phyloP scores from a whole-genome alignment of 23 tunicate species.

The Clavelina lepadiformis region DNA sequence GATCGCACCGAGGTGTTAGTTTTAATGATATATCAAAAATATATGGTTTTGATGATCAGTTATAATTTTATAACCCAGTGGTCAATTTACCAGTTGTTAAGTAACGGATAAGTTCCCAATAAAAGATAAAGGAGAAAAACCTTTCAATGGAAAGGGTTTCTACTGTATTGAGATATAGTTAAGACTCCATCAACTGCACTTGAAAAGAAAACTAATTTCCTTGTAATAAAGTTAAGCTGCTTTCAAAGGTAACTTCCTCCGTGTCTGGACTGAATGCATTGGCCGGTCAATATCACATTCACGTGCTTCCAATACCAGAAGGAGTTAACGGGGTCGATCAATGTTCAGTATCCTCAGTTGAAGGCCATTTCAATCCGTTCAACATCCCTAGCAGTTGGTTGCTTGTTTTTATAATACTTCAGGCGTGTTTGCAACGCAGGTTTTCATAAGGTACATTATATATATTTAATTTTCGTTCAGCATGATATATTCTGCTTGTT shows the following conservation, averaged over 20 bases:
- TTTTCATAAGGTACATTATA: too few species aligned
- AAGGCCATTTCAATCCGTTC: conserved; percentile 46
- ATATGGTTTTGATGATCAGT: too few species aligned
- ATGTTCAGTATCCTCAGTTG: conserved; percentile 23
- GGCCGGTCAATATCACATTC: conserved; percentile 54
- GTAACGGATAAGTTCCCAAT: too few species aligned
- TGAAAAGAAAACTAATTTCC: not conserved
- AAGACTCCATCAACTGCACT: not conserved
- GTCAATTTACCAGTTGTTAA: too few species aligned
- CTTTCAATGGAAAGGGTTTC: not conserved
- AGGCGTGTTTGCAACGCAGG: too few species aligned
- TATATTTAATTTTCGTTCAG: too few species aligned
- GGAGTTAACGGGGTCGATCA: conserved; percentile 1
- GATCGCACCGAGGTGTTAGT: conserved; percentile 40
- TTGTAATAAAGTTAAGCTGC: too few species aligned
- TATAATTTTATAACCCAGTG: too few species aligned
- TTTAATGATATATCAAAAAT: too few species aligned
- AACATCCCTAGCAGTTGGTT: not conserved
- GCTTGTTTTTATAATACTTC: too few species aligned
- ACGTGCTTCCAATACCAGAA: conserved; percentile 30
- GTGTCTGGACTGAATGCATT: conserved; percentile 10
- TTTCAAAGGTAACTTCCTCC: conserved; percentile 17
- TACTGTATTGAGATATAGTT: not conserved
- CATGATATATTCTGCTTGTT: not conserved
- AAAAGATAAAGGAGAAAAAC: too few species aligned